Evolutionary conservation across 2,888 invertebrate genomes (phyloP).

Genomic region (Hypercompe scribonia): DNA sequence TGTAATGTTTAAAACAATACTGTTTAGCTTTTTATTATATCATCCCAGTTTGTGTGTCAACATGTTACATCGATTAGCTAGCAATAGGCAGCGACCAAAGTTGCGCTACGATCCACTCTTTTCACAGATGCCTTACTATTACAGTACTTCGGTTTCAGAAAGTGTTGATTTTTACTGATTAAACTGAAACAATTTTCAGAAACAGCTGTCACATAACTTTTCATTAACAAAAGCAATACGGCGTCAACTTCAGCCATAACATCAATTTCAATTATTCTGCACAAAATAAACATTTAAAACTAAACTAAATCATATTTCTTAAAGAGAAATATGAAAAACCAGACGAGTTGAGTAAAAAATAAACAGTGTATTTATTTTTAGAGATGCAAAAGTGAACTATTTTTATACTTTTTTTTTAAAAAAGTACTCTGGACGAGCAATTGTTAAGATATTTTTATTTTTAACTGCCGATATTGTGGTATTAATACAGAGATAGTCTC

Average conservation of each 20-base stretch:
- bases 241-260: background rate
- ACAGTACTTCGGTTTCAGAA: background rate
- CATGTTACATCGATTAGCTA: background rate
- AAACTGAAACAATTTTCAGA: background rate
- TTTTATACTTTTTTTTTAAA: conserved; percentile 9
- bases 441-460: conserved; percentile 16
- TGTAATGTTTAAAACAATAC: too few species aligned
- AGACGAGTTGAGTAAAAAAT: background rate
- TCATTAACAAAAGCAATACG: background rate
- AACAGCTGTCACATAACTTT: background rate
- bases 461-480: conserved; percentile 3
- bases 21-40: background rate
- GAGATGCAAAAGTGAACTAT: background rate
- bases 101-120: background rate
- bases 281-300: background rate
- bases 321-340: background rate
- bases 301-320: background rate
- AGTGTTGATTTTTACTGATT: background rate
- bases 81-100: background rate
- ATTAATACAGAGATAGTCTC: conserved; percentile 17
- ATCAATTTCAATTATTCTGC: background rate
- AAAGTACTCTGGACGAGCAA: conserved; percentile 11
- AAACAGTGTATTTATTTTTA: background rate
- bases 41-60: background rate
- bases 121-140: background rate